A percentile compares a stretch with the other conserved stretches of the same genome.
Conservation (phyloP, 2,797 vertebrate genomes). For the Distichodus sexfasciatus region DNA sequence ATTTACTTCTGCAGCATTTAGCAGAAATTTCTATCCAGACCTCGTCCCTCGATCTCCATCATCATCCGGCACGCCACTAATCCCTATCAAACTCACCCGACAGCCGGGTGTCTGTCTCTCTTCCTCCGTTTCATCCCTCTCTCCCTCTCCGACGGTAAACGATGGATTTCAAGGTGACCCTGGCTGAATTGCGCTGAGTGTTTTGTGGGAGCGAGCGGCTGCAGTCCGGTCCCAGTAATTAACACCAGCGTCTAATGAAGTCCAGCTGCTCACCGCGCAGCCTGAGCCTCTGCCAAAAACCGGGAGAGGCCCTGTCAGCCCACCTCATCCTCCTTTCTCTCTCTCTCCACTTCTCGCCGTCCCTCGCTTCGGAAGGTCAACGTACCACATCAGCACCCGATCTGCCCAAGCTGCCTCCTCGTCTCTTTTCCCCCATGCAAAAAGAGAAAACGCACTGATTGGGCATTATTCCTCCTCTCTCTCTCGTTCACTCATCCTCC, state of each 20-base stretch:
- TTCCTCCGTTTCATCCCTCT: conserved; percentile 22
- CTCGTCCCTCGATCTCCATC: no score
- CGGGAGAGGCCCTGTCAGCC: conserved; percentile 59
- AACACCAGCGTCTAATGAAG: conserved; percentile 96
- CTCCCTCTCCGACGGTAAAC: conserved; percentile 50
- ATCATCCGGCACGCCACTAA: neutral
- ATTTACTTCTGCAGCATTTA: no score
- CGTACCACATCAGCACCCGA: conserved; percentile 38
- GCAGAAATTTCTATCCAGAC: no score
- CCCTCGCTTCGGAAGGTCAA: conserved; percentile 48
- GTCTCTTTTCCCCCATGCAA: neutral
- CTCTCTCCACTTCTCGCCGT: conserved; percentile 44
- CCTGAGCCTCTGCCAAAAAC: conserved; percentile 82
- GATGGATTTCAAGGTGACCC: conserved; percentile 86
- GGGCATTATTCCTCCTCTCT: conserved; percentile 3
- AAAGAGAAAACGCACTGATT: no score
- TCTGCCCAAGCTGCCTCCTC: conserved; percentile 15
- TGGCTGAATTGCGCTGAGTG: conserved; percentile 74
- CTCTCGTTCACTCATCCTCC: conserved; percentile 32
- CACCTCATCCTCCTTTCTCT: conserved; percentile 54
- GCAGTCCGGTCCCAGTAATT: conserved; percentile 88
- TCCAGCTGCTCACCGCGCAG: conserved; percentile 90
- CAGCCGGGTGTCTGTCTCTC: neutral
- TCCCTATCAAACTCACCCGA: neutral
- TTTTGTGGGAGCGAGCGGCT: conserved; percentile 67